Conservation (phyloP, 37 sponge, comb jelly and placozoan species). For the Petrosia ficiformis region DNA sequence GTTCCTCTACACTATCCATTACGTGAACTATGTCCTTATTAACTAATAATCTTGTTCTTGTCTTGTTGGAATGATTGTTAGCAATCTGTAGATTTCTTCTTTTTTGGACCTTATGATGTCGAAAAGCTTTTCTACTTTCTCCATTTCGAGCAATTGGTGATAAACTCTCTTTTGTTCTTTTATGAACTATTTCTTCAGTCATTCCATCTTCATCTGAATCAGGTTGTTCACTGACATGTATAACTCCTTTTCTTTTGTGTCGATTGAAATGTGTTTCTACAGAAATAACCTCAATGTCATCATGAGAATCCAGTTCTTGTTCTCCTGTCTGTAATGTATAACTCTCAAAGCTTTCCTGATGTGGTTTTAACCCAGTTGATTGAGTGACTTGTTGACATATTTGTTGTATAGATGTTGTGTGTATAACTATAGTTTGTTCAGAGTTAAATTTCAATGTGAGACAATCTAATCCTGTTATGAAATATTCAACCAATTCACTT, state of each 20-base stretch:
- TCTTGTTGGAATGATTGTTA: no score
- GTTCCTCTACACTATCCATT: slow-evolving; percentile 13
- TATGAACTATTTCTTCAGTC: background rate
- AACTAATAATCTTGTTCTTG: no score
- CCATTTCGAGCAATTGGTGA: background rate
- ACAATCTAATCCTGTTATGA: no score
- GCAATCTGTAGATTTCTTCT: no score
- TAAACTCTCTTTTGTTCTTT: background rate
- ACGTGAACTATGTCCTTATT: background rate
- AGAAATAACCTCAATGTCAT: no score
- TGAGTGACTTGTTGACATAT: no score
- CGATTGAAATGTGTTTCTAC: no score
- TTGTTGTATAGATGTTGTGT: no score
- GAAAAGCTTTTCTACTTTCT: background rate
- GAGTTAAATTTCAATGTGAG: no score
- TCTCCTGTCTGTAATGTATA: background rate
- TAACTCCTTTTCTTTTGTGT: no score
- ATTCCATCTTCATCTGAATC: background rate
- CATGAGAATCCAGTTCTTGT: no score
- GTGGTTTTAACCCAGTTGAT: background rate
- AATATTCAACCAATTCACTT: background rate
- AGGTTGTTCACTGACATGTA: background rate
- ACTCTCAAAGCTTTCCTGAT: background rate
- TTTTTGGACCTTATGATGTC: background rate
- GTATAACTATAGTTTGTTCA: no score